Conservation (phyloP, 2,113 vertebrate species). For the Seriola rivoliana region DNA sequence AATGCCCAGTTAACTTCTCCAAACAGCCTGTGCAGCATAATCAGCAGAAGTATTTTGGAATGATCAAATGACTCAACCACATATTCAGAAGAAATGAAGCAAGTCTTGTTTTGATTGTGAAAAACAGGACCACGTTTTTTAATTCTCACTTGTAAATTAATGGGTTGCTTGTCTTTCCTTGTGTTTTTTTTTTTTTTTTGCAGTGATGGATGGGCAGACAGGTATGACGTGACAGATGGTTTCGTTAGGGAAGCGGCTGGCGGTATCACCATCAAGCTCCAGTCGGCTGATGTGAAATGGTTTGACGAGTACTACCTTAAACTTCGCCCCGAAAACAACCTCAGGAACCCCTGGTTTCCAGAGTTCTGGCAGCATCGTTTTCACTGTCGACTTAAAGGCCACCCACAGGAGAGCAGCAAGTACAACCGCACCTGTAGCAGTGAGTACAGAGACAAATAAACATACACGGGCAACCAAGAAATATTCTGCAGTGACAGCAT, state of each 20-base stretch:
- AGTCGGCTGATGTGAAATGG: slow-evolving; percentile 97
- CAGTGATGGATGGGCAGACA: slow-evolving; percentile 98
- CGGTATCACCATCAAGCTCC: slow-evolving; percentile 99
- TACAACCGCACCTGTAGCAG: slow-evolving; percentile 96
- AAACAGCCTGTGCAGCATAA: not conserved
- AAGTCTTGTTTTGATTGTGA: not conserved
- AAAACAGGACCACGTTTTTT: not conserved
- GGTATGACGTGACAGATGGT: slow-evolving; percentile 96
- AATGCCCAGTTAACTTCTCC: not conserved
- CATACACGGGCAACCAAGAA: not conserved
- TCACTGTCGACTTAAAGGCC: slow-evolving; percentile 93
- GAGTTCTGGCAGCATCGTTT: slow-evolving; percentile 99
- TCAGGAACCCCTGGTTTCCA: slow-evolving; percentile 96
- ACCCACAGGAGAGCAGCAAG: slow-evolving; percentile 92
- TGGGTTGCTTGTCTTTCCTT: slow-evolving; percentile 20
- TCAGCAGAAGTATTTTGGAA: not conserved
- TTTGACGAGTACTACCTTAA: slow-evolving; percentile 98
- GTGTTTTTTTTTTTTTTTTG: slow-evolving; percentile 29
- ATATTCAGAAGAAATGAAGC: not conserved
- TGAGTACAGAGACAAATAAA: slow-evolving; percentile 81
- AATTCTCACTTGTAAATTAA: not conserved
- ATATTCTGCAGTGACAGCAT: not conserved
- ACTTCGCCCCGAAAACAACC: slow-evolving; percentile 95
- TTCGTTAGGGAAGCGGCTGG: slow-evolving; percentile 94
- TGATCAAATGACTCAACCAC: not conserved